These are phyloP conservation scores for Strigamia transsilvanica DNA, from an alignment of 2,888 invertebrate species.

Conservation along the genomic window DNA sequence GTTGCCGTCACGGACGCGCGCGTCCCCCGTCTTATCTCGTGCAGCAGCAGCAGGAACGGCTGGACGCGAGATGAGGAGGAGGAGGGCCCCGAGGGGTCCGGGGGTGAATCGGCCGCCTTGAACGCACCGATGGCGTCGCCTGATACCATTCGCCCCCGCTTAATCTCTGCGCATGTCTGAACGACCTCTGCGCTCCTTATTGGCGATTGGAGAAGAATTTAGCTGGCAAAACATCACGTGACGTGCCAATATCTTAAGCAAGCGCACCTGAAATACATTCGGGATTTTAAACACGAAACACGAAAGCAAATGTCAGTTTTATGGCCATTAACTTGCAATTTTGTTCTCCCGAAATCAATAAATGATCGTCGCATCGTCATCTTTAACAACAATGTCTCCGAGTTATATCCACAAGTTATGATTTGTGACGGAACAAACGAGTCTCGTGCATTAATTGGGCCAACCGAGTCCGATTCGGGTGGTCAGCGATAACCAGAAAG, in stretches of 20 bases:
- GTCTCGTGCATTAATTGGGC: slow-evolving; percentile 41
- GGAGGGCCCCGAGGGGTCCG: slow-evolving; percentile 40
- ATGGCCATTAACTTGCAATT: not conserved
- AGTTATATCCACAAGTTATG: not conserved
- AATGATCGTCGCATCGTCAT: not conserved
- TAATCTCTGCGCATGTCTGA: slow-evolving; percentile 33
- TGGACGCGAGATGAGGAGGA: slow-evolving; percentile 49
- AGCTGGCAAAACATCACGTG: slow-evolving; percentile 18
- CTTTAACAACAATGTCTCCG: slow-evolving; percentile 3
- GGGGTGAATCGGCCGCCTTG: slow-evolving; percentile 48
- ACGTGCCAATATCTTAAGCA: slow-evolving; percentile 1
- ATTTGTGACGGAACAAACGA: slow-evolving; percentile 14
- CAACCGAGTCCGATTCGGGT: slow-evolving; percentile 28
- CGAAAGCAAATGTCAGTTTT: not conserved
- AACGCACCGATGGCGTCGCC: slow-evolving; percentile 43
- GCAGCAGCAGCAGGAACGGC: slow-evolving; percentile 34
- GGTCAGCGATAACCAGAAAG: slow-evolving; percentile 27
- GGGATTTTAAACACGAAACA: not conserved
- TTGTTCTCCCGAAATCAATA: not conserved
- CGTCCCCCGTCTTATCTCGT: slow-evolving; percentile 39
- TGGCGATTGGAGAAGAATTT: slow-evolving; percentile 45
- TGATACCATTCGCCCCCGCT: slow-evolving; percentile 31
- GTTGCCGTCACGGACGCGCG: slow-evolving; percentile 39
- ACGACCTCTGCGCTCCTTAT: slow-evolving; percentile 48
- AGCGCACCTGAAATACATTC: slow-evolving; percentile 1